Conservation (phyloP, 2,113 vertebrate genomes). For the Jaculus jaculus region DNA sequence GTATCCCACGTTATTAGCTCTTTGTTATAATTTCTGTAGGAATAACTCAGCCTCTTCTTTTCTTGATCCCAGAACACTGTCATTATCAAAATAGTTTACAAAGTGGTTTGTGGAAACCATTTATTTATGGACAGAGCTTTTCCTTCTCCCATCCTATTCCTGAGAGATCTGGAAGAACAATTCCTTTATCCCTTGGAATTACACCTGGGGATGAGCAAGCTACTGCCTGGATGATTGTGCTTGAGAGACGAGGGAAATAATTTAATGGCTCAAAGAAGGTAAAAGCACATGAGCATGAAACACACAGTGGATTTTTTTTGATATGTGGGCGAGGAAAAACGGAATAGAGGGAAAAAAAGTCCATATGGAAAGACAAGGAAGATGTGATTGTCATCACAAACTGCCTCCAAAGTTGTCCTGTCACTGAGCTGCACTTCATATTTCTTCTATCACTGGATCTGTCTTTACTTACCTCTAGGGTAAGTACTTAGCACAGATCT, state of each 20-base stretch:
- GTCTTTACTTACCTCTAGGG: neutral
- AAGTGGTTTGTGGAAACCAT: conserved; percentile 17
- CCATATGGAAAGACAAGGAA: too few species aligned
- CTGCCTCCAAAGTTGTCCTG: neutral
- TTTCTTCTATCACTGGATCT: neutral
- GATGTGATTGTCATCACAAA: neutral
- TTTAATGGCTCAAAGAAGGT: neutral
- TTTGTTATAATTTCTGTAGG: neutral
- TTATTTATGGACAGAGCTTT: conserved; percentile 35
- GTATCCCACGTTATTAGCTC: neutral
- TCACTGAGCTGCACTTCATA: neutral
- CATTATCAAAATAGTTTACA: conserved; percentile 30
- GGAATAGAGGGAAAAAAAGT: neutral
- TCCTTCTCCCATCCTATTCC: neutral
- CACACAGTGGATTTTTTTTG: neutral
- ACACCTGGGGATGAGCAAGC: neutral
- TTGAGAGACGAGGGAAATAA: neutral
- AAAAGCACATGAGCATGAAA: neutral
- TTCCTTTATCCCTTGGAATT: conserved; percentile 7
- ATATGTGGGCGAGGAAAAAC: neutral
- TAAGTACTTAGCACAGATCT: conserved; percentile 8
- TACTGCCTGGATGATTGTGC: neutral
- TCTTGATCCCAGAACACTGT: neutral
- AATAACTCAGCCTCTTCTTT: neutral
- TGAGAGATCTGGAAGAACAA: neutral